Conservation (phyloP, 2,888 invertebrate species). For the Cantharis nigra region DNA sequence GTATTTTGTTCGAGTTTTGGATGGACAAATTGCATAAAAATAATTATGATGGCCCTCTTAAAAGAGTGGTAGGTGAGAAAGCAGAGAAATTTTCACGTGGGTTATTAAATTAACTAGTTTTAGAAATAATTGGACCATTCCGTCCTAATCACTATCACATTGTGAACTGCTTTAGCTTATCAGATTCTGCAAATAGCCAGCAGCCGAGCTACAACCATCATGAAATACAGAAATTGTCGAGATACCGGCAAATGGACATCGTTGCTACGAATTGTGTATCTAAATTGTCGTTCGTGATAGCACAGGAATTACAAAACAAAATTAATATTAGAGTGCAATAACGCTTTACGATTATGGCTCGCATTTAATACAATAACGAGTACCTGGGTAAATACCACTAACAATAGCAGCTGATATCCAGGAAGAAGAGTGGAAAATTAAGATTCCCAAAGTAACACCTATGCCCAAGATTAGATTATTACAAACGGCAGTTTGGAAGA, state of each 20-base stretch:
- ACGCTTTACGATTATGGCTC: background rate
- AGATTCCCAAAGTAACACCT: background rate
- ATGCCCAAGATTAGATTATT: background rate
- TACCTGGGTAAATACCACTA: background rate
- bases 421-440: background rate
- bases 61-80: background rate
- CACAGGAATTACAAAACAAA: slow-evolving; percentile 10
- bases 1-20: background rate
- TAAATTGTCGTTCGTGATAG: slow-evolving; percentile 23
- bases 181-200: slow-evolving; percentile 1
- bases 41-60: background rate
- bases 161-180: slow-evolving; percentile 1
- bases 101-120: slow-evolving; percentile 1
- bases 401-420: background rate
- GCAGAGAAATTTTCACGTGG: background rate
- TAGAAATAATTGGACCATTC: slow-evolving; percentile 2
- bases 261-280: slow-evolving; percentile 21
- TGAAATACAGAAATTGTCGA: slow-evolving; percentile 23
- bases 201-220: slow-evolving; percentile 7
- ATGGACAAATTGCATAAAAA: background rate
- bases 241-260: slow-evolving; percentile 27
- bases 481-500: background rate
- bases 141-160: background rate
- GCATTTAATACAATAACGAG: background rate
- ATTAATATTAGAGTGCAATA: slow-evolving; percentile 5